These are phyloP conservation scores for Archocentrus centrarchus DNA, from an alignment of 2,113 vertebrate genomes.

Conservation along the genomic window DNA sequence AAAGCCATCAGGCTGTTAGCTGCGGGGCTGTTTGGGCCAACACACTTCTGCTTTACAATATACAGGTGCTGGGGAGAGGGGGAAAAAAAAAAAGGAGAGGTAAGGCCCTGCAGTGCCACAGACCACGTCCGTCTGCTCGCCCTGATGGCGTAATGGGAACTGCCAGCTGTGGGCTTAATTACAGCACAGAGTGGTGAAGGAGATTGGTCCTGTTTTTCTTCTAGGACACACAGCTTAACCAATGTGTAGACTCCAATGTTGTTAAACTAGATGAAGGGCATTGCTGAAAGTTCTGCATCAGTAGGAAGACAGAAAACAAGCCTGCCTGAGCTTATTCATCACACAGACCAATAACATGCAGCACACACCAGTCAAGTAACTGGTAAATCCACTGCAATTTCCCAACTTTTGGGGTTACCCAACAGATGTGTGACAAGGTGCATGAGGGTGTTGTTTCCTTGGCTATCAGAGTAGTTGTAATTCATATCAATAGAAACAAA, in stretches of 20 bases:
- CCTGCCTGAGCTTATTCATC: conserved; percentile 57
- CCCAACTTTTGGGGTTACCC: conserved; percentile 3
- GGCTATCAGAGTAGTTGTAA: background rate
- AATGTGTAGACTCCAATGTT: conserved; percentile 77
- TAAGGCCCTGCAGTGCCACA: conserved; percentile 60
- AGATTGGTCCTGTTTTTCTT: conserved; percentile 80
- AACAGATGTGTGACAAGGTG: background rate
- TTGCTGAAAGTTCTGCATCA: conserved; percentile 58
- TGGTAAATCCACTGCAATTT: background rate
- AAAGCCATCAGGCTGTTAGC: conserved; percentile 59
- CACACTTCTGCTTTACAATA: conserved; percentile 75
- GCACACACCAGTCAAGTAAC: background rate
- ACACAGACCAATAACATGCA: conserved; percentile 38
- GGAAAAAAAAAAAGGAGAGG: conserved; percentile 39
- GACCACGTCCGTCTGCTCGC: conserved; percentile 58
- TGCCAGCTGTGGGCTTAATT: conserved; percentile 83
- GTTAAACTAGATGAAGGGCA: conserved; percentile 73
- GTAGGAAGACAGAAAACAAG: conserved; percentile 40
- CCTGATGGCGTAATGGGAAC: conserved; percentile 82
- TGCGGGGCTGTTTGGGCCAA: conserved; percentile 56
- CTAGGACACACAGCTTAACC: conserved; percentile 69
- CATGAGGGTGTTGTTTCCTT: background rate
- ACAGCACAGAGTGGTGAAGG: conserved; percentile 68
- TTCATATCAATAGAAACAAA: background rate
- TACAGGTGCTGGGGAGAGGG: conserved; percentile 76